Percentiles rank a stretch among this genome's conserved stretches.
These are phyloP conservation scores for Caenorhabditis wallacei DNA, from an alignment of 2,888 invertebrate genomes.

Conservation along the genomic window DNA sequence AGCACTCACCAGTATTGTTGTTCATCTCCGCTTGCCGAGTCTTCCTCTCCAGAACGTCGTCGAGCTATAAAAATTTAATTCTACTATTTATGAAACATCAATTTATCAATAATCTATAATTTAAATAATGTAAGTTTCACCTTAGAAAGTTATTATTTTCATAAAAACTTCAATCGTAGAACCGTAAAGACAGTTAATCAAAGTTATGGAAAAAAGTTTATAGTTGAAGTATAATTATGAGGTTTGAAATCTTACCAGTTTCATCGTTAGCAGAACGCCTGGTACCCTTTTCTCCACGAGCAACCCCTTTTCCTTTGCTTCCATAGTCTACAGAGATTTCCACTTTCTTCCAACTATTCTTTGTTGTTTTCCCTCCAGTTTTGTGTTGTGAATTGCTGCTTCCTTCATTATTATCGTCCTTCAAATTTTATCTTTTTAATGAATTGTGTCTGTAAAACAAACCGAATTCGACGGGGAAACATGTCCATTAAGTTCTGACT, in stretches of 20 bases:
- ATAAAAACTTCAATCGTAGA: no score
- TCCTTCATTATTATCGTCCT: slow-evolving; percentile 67
- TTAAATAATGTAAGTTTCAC: not conserved
- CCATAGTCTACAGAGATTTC: slow-evolving; percentile 82
- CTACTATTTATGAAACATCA: not conserved
- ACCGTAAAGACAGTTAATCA: no score
- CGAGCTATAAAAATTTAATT: slow-evolving; percentile 39
- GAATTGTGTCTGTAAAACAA: slow-evolving; percentile 9
- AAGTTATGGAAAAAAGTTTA: no score
- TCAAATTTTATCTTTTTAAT: not conserved
- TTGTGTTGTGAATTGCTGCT: slow-evolving; percentile 39
- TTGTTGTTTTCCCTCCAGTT: slow-evolving; percentile 68
- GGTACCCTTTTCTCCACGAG: slow-evolving; percentile 55
- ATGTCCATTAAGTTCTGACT: slow-evolving; percentile 62
- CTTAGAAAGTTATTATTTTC: no score
- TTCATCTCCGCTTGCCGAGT: slow-evolving; percentile 62
- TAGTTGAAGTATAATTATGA: no score
- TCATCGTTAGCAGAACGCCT: slow-evolving; percentile 60
- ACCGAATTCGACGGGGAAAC: slow-evolving; percentile 57
- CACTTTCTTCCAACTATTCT: slow-evolving; percentile 81
- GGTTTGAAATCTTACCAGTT: slow-evolving; percentile 51
- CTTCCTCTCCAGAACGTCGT: slow-evolving; percentile 56
- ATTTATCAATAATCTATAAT: not conserved
- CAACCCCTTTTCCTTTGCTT: slow-evolving; percentile 66
- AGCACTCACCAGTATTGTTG: slow-evolving; percentile 61